Base-by-base conservation (phyloP, 2,113 vertebrate genomes). In the Semnornis frantzii region DNA sequence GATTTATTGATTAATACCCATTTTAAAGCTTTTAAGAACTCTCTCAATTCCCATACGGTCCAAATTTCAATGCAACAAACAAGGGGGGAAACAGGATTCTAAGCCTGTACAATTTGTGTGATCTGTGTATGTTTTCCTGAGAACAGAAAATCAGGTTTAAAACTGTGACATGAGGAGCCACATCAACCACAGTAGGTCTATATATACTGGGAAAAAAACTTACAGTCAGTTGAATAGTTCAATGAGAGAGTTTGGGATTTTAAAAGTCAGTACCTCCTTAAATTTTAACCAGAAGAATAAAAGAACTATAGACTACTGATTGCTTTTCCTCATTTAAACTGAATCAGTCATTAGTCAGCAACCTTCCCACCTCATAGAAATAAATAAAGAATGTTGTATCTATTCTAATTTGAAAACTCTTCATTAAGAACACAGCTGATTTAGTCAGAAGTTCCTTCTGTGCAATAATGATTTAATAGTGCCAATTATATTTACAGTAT, bases 391-490 rank as follows among this genome's bases (percentile, higher is more conserved):
- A 95, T 85, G 75, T 24, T 82, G 68, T 69, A 94, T 91, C 93
- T 69, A 91, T 85, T 87, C 86, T 94, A 93, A 94, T 94, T 95
- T 93, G 72, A 95, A 95, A 96, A 80, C 78, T 82, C 87, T 70
- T 96, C 83, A 93, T 96, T 97, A 92, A 96, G 94, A 95, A 92
- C 80, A 92, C 63, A 85, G 82, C 54, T 94, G 78, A 83, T 96
- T 94, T 92, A 96, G 78, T 94, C 84, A 93, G 93, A 96, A 96
- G 83, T 96, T 93, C 86, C 87, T 95, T 93, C 89, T 91, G 69
- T 82, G 39, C 75, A 60, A 70, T 89, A 96, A 95, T 96, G 88
- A 96, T 94, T 96, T 96, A 95, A 96, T 89, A 94, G 59, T 54
- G 46, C 79, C 93, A 96, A 92, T 95, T 96, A 96, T 82, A 95